Evolutionary conservation across 1,140 invertebrate species (phyloP).

Genomic region (Adelges cooleyi): DNA sequence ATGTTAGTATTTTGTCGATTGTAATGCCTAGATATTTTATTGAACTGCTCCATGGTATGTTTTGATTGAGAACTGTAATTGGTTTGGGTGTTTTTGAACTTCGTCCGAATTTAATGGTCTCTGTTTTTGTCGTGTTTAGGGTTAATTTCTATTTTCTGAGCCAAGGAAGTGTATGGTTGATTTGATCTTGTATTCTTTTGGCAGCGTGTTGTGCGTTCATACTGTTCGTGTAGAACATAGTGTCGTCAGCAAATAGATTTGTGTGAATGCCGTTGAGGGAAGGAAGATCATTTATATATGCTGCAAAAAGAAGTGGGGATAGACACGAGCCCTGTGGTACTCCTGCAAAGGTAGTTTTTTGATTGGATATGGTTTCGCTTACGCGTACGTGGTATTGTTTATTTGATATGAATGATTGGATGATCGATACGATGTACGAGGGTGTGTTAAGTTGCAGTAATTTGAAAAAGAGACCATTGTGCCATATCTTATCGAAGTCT

Average conservation of each 20-base stretch:
- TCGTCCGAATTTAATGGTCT: not conserved
- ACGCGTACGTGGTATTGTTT: not conserved
- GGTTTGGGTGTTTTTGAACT: not conserved
- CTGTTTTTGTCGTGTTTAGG: not conserved
- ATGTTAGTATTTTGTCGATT: not conserved
- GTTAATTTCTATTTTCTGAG: not conserved
- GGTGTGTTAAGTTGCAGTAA: not conserved
- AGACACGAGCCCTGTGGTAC: not conserved
- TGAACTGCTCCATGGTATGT: not conserved
- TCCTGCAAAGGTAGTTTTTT: not conserved
- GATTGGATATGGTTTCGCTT: not conserved
- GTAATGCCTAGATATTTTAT: not conserved
- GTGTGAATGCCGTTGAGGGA: not conserved
- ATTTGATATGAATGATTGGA: not conserved
- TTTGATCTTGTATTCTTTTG: not conserved
- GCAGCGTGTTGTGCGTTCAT: not conserved
- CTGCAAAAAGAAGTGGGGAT: not conserved
- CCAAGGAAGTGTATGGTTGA: not conserved
- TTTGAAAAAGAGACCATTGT: too few species aligned
- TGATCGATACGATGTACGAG: not conserved
- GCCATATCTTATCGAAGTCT: not conserved
- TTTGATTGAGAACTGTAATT: not conserved
- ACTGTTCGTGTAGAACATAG: not conserved
- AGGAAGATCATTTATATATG: not conserved
- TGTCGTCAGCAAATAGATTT: not conserved